Base-by-base conservation (phyloP, 2,113 vertebrate genomes). In the Forbesichthys agassizii region DNA sequence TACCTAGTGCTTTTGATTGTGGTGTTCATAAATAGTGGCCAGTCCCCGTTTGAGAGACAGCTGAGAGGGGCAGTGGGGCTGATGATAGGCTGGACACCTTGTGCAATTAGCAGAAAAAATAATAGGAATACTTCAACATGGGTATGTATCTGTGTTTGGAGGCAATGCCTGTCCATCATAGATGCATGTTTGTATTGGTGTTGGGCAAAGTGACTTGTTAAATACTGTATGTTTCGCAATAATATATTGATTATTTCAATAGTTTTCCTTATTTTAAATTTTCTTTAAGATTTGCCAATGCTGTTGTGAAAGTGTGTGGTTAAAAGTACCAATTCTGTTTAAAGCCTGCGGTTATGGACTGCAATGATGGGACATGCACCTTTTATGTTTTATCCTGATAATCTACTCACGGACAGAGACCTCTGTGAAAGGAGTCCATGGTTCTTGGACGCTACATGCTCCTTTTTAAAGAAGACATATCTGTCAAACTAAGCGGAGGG, bases 141-240 rank as follows among this genome's bases (percentile, higher is more conserved):
- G 70, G 64, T 82, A 64, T 86, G 64, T 82, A 64, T 86, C 80
- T 90, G 85, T 88, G 86, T 83, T 85, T 85, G 85, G 83, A 84
- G 84, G 85, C 82, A 16, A 77, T 11, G 64, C 81, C 83, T 78
- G 75, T 83, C 89, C 87, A 83, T 91, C 88, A 88, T 89, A 91
- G 91, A 89, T 92, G 93, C 92, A 94, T 92, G 92, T 91, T 88
- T 88, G 89, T 91, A 81, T 87, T 88, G 87, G 85, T 89, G 88
- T 91, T 87, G 90, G 91, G 88, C 86, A 88, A 87, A 88, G 85
- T 86, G 88, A 91, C 88, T 91, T 92, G 90, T 92, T 92, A 91
- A 42, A 92, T 91, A 91, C 92, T 91, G 83, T 92, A 90, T 90
- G 90, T 93, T 92, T 91, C 89, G 93, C 93, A 93, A 94, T 94